Conservation (phyloP, 2,113 vertebrate species). For the Aptenodytes forsteri region DNA sequence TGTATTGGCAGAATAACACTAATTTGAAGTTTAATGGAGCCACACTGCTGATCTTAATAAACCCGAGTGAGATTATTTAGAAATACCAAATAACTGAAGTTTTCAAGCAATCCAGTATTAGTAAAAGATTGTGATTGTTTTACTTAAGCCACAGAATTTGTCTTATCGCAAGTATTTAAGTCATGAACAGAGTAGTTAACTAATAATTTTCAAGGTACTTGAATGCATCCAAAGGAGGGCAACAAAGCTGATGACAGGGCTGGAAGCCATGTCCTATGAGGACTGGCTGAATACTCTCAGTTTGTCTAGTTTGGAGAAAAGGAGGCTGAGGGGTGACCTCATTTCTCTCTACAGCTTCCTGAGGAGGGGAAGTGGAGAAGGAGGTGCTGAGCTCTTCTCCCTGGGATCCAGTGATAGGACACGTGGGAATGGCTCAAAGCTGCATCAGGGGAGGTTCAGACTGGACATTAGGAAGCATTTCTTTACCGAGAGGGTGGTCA, state of each 20-base stretch:
- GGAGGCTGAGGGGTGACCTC: neutral
- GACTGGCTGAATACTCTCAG: neutral
- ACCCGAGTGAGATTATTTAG: neutral
- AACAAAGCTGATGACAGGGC: neutral
- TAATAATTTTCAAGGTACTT: neutral
- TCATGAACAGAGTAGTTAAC: neutral
- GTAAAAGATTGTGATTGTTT: neutral
- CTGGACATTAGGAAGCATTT: neutral
- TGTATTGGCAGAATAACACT: neutral
- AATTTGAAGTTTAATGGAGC: neutral
- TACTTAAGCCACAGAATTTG: neutral
- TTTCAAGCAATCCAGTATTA: neutral
- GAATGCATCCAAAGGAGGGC: neutral
- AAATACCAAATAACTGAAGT: neutral
- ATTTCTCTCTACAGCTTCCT: neutral
- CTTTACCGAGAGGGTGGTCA: fast-evolving
- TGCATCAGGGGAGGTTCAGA: neutral
- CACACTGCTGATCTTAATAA: neutral
- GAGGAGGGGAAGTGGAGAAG: neutral
- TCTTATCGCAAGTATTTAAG: neutral
- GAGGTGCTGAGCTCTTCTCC: neutral
- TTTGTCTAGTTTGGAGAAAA: neutral
- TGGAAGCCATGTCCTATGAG: neutral
- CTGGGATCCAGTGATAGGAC: too few species aligned
- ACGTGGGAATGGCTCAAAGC: fast-evolving